phyloP scores from a whole-genome alignment of 2,113 vertebrate species.

The Zapornia atra region DNA sequence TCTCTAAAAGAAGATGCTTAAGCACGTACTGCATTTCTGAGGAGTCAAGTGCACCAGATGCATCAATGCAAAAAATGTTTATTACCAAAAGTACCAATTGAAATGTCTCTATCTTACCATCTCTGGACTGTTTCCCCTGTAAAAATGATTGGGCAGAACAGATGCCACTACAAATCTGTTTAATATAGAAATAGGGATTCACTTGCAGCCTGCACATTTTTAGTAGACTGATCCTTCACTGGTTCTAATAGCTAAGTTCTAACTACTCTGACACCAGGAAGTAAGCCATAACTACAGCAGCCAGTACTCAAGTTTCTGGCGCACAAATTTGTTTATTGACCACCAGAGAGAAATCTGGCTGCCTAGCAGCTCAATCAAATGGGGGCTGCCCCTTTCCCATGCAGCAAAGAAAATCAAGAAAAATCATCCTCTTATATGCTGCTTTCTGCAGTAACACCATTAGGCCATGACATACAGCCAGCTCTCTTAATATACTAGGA shows the following conservation, averaged over 20 bases:
- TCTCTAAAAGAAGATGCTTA: slow-evolving; percentile 6
- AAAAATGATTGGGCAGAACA: neutral
- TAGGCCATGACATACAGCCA: neutral
- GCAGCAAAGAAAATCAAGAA: neutral
- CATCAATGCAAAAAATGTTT: neutral
- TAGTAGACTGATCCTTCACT: neutral
- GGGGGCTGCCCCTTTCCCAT: neutral
- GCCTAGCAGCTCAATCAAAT: neutral
- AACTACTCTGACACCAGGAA: neutral
- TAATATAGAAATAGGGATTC: neutral
- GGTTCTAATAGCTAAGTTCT: neutral
- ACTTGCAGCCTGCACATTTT: neutral
- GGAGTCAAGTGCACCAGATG: neutral
- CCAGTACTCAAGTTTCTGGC: neutral
- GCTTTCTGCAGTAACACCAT: neutral
- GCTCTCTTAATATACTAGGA: neutral
- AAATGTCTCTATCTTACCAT: neutral
- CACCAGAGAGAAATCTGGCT: neutral
- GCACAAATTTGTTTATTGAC: neutral
- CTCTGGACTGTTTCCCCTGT: neutral
- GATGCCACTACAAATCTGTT: neutral
- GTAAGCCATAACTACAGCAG: neutral
- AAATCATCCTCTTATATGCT: neutral
- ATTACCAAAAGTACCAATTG: neutral
- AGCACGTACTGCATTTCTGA: neutral